Conservation (phyloP, 2,797 vertebrate genomes). For the Enteromius mattozi region DNA sequence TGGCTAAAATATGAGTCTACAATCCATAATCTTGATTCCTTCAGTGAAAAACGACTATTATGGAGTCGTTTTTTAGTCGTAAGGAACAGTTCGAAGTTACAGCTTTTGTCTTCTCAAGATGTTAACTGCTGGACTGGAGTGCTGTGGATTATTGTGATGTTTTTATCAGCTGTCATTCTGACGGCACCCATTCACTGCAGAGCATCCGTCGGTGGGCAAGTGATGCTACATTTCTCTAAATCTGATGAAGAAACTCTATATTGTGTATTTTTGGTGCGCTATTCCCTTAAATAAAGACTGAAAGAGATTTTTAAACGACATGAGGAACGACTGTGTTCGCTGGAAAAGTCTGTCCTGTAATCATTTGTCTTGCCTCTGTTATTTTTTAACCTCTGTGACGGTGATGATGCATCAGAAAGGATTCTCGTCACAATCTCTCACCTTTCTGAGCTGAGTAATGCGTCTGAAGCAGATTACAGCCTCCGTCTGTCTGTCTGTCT, state of each 20-base stretch:
- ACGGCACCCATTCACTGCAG: not conserved
- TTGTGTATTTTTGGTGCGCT: not conserved
- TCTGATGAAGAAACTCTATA: not conserved
- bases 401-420: conserved; percentile 33
- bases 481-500: conserved; percentile 25
- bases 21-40: not conserved
- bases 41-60: too few species aligned
- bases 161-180: not conserved
- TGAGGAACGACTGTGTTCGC: not conserved
- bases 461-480: conserved; percentile 31
- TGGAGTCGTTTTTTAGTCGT: too few species aligned
- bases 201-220: not conserved
- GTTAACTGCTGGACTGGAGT: not conserved
- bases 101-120: not conserved
- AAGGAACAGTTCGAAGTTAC: too few species aligned
- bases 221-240: not conserved
- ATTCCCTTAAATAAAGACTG: not conserved
- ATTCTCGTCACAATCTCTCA: conserved; percentile 41
- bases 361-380: not conserved
- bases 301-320: not conserved
- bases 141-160: not conserved
- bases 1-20: not conserved
- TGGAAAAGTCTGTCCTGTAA: not conserved
- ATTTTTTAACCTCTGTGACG: not conserved
- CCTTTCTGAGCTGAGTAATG: conserved; percentile 21